Percentiles rank a stretch among this genome's conserved stretches.
Conservation (phyloP, 1,140 invertebrate species). For the Atta colombica region DNA sequence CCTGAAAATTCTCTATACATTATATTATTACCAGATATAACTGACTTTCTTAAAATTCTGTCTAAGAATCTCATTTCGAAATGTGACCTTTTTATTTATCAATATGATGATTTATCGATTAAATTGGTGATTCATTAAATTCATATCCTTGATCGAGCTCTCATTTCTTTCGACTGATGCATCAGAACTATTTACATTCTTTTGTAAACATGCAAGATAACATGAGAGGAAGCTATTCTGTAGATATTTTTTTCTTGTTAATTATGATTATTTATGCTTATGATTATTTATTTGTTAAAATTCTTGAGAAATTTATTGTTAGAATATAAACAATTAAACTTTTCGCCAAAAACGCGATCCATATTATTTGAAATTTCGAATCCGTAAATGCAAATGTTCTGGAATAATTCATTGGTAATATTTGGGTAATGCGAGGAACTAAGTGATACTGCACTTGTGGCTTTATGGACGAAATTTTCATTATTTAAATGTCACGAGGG, state of each 20-base stretch:
- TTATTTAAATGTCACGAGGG: constrained; percentile 46
- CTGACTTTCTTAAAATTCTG: not conserved
- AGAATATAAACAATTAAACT: not conserved
- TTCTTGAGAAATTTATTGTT: not conserved
- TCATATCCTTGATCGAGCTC: not conserved
- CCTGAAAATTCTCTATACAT: no score
- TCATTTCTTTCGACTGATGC: constrained; percentile 11
- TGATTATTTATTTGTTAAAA: not conserved
- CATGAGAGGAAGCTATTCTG: not conserved
- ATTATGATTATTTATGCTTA: not conserved
- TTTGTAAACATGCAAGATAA: constrained; percentile 8
- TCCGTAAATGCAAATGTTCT: not conserved
- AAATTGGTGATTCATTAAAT: not conserved
- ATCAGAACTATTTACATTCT: constrained; percentile 1
- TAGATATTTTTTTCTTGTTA: not conserved
- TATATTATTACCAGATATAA: not conserved
- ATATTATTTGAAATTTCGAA: not conserved
- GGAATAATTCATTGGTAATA: not conserved
- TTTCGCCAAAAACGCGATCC: not conserved
- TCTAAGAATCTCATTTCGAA: not conserved
- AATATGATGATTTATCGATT: not conserved
- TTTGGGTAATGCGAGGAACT: not conserved
- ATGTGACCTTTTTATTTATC: not conserved
- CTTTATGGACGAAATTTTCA: constrained; percentile 46
- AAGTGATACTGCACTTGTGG: not conserved